Evolutionary conservation across 2,888 invertebrate species (phyloP), one percentile per base, ranked within the genome.

Genomic region (Holacanthella duospinosa): DNA sequence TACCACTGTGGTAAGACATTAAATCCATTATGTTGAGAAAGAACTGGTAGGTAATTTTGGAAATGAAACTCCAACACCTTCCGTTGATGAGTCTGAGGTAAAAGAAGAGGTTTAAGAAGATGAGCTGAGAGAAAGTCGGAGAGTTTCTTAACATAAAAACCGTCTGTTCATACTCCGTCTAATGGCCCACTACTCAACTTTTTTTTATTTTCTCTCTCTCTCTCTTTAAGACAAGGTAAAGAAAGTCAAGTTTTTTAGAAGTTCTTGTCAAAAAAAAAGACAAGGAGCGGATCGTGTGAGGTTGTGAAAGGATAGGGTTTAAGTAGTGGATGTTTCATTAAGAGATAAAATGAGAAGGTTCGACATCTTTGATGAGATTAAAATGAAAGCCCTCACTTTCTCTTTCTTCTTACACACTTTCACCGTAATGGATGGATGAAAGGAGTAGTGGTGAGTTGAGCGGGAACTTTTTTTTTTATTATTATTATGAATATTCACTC

Each of bases 331-430:
- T 64, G 64, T 64, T 67, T 66, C 64, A 66, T 68, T 65, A 65
- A 44, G 62, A 65, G 64, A 67, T 67, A 67, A 67, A 61, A 62
- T 57, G 63, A 61, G 60, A 56, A 61, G 64, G 59, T 65, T 68
- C 66, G 66, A 68, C 64, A 63, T 66, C 65, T 68, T 66, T 68
- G 66, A 68, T 68, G 66, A 66, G 66, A 68, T 68, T 68, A 66
- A 66, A 66, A 64, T 68, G 63, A 66, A 68, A 68, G 66, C 63
- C 63, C 58, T 29, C 64, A 21, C 43, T n/a, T 28, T 54, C 53
- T 6, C 21, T 24, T 56, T n/a, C 25, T 27, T 64, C 61, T n/a
- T 6, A 53, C 54, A 12, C 21, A 48, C 48, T 55, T 57, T 29
- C 57, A n/a, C 36, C 29, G 64, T 67, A 65, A 67, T 65, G 67